phyloP scores from a whole-genome alignment of 2,113 vertebrate genomes.

The Tenebrosternarchus preto region DNA sequence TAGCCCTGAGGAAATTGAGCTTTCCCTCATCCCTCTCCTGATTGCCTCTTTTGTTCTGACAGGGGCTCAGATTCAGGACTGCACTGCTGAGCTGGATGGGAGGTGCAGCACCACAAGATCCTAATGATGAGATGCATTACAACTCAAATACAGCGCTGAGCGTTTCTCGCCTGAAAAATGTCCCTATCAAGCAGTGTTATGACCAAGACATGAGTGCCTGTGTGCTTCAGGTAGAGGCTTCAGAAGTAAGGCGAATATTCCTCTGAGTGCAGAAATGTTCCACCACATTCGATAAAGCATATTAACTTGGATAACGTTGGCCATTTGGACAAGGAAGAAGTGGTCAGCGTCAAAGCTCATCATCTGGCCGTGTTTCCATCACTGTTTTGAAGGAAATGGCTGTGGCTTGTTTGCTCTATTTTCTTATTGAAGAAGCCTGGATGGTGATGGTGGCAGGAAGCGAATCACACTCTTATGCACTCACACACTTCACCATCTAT shows the following conservation, averaged over 20 bases:
- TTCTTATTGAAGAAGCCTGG: background rate
- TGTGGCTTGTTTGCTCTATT: slow-evolving; percentile 3
- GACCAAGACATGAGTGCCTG: slow-evolving; percentile 26
- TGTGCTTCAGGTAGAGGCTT: slow-evolving; percentile 9
- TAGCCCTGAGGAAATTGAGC: slow-evolving; percentile 50
- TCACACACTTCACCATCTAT: background rate
- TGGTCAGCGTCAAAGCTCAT: background rate
- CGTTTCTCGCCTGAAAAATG: background rate
- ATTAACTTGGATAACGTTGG: background rate
- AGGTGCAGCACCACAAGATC: slow-evolving; percentile 18
- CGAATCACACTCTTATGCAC: background rate
- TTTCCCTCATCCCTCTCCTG: slow-evolving; percentile 47
- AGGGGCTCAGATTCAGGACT: slow-evolving; percentile 16
- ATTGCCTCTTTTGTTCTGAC: slow-evolving; percentile 49
- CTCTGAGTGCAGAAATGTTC: slow-evolving; percentile 18
- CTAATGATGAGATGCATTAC: slow-evolving; percentile 47
- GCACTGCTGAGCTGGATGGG: slow-evolving; percentile 24
- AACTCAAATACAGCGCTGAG: slow-evolving; percentile 2
- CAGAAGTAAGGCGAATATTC: slow-evolving; percentile 12
- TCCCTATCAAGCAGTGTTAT: slow-evolving; percentile 26
- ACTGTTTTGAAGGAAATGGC: background rate
- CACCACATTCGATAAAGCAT: background rate
- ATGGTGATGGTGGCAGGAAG: background rate
- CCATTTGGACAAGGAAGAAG: background rate
- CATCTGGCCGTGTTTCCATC: background rate